Percentiles rank a stretch among this genome's conserved stretches.
phyloP scores from a whole-genome alignment of 2,888 invertebrate genomes.

The Polyploca ridens region DNA sequence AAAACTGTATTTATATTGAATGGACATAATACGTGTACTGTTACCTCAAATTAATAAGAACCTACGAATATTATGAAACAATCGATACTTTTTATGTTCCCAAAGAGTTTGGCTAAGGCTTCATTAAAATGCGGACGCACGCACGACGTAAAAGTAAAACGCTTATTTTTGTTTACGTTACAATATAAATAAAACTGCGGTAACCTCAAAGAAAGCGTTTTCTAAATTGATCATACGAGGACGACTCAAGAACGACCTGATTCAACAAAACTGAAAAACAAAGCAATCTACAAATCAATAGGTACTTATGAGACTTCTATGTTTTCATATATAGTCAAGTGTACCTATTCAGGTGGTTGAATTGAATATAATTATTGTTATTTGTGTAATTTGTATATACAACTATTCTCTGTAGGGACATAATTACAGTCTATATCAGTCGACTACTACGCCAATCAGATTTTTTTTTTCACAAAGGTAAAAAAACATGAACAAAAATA shows the following conservation, averaged over 20 bases:
- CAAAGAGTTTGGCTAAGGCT: conserved; percentile 24
- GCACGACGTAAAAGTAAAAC: conserved; percentile 44
- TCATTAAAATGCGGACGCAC: conserved; percentile 57
- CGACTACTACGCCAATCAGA: no score
- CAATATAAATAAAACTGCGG: conserved; percentile 35
- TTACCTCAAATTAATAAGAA: neutral
- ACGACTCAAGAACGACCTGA: conserved; percentile 20
- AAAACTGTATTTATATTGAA: no score
- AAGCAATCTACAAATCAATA: conserved; percentile 13
- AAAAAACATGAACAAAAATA: no score
- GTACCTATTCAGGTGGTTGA: no score
- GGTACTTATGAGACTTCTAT: neutral
- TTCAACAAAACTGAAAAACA: no score
- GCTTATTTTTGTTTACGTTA: conserved; percentile 23
- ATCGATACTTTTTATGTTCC: neutral
- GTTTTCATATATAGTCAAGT: no score
- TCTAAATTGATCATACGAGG: conserved; percentile 13
- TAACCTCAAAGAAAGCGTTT: conserved; percentile 22
- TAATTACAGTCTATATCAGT: no score
- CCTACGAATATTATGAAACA: neutral
- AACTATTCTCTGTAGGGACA: no score
- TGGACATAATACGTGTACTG: neutral
- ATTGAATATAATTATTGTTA: no score
- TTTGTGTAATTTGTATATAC: no score
- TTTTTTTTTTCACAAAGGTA: no score